Evolutionary conservation across 2,113 vertebrate genomes (phyloP), one percentile per base, ranked within the genome.

Genomic region (Uropsilus gracilis): DNA sequence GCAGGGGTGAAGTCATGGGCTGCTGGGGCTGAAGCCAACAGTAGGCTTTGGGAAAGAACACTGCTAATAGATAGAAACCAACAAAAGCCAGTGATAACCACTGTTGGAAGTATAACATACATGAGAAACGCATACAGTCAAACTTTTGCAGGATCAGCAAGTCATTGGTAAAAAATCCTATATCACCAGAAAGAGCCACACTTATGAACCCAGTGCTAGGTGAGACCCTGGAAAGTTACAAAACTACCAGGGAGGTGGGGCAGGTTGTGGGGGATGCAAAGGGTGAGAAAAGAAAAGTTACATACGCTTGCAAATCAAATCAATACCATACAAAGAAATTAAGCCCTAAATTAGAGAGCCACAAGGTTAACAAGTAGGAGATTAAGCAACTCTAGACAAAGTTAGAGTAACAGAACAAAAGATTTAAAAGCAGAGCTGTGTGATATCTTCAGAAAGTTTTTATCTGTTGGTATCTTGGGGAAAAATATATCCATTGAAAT

Each of bases 391-490:
- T 80, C 39, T 20, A 80, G 69, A 57, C 14, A 94, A 68, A 78
- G 81, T 61, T 75, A 71, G 46, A 93, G 91, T 76, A 84, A 81
- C 5, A 86, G 12, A 92, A 81, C 8, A 61, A 84, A 50, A 72
- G 11, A 63, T n/a, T 61, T 91, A 69, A 86, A 63, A 68, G n/a
- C 46, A 64, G 34, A 3, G 39, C 53, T 80, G 63, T 68, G 86
- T 89, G 44, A 63, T 57, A 73, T 48, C 6, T 30, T 24, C 57
- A 37, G 6, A 69, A 81, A 66, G 16, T 50, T 17, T 61, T 66
- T 66, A 24, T 24, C 9, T 10, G 11, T 8, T 63, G 26, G 24
- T 12, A 30, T 63, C 13, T 30, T n/a, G n/a, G n/a, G n/a, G n/a
- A n/a, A n/a, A n/a, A n/a, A n/a, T n/a, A n/a, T n/a, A n/a, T n/a